Evolutionary conservation across 2,797 vertebrate genomes (phyloP).

Genomic region (Lateolabrax maculatus): DNA sequence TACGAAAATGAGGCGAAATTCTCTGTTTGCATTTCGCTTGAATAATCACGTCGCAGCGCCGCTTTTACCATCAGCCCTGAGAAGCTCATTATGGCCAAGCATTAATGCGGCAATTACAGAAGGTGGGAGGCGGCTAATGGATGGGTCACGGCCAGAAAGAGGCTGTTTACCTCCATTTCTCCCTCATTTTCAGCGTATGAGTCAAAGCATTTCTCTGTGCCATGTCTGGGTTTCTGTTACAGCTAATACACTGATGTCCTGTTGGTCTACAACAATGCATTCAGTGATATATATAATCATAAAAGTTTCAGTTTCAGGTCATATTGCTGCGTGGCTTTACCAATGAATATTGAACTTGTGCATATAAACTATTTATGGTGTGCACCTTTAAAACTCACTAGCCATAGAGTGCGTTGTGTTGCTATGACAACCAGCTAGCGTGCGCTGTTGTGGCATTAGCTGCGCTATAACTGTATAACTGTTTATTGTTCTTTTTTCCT

Average conservation of each 20-base stretch:
- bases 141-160: constrained; percentile 14
- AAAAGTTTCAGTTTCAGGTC: no score
- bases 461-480: no score
- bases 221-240: not conserved
- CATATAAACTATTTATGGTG: no score
- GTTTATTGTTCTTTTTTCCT: no score
- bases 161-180: constrained; percentile 23
- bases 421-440: no score
- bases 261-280: not conserved
- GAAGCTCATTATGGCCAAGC: constrained; percentile 34
- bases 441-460: no score
- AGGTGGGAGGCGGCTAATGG: constrained; percentile 44
- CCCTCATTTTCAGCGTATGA: constrained; percentile 22
- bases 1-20: not conserved
- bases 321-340: no score
- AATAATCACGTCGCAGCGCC: constrained; percentile 25
- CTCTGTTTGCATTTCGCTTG: constrained; percentile 4
- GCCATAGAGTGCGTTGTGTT: no score
- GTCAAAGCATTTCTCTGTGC: constrained; percentile 4
- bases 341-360: no score
- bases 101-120: constrained; percentile 43
- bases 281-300: no score
- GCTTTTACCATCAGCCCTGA: constrained; percentile 37
- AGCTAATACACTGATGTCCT: not conserved
- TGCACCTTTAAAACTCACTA: no score